Evolutionary conservation across 2,888 invertebrate species (phyloP).

Genomic region (Zelleria hepariella): DNA sequence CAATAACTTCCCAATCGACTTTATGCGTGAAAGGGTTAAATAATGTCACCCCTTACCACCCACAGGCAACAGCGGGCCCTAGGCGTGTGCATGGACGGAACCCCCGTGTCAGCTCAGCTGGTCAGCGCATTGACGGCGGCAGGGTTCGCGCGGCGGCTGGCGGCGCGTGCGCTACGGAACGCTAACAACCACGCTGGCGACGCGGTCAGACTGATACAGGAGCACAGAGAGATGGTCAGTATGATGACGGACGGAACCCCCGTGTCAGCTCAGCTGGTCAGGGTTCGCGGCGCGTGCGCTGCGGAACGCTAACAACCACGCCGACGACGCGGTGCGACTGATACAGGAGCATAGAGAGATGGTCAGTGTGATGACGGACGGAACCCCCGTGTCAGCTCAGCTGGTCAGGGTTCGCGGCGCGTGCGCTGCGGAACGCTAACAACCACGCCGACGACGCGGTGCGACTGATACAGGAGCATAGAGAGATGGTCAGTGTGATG

Average conservation of each 20-base stretch:
- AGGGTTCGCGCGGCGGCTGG: slow-evolving; percentile 76
- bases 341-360: slow-evolving; percentile 75
- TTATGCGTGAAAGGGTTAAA: too few species aligned
- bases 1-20: too few species aligned
- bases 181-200: slow-evolving; percentile 78
- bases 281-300: slow-evolving; percentile 74
- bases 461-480: slow-evolving; percentile 74
- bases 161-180: slow-evolving; percentile 74
- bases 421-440: slow-evolving; percentile 76
- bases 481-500: slow-evolving; percentile 61
- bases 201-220: slow-evolving; percentile 76
- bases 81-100: slow-evolving; percentile 74
- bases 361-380: slow-evolving; percentile 65
- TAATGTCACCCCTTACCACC: too few species aligned
- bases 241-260: slow-evolving; percentile 71
- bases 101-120: slow-evolving; percentile 61
- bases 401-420: slow-evolving; percentile 67
- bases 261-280: slow-evolving; percentile 62
- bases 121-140: slow-evolving; percentile 73
- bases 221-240: slow-evolving; percentile 68
- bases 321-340: slow-evolving; percentile 75
- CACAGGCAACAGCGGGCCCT: slow-evolving; percentile 60
- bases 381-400: slow-evolving; percentile 63
- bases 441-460: slow-evolving; percentile 80
- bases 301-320: slow-evolving; percentile 76